Evolutionary conservation across 2,113 vertebrate genomes (phyloP), one percentile per base, ranked within the genome.

Genomic region (Prinia subflava): DNA sequence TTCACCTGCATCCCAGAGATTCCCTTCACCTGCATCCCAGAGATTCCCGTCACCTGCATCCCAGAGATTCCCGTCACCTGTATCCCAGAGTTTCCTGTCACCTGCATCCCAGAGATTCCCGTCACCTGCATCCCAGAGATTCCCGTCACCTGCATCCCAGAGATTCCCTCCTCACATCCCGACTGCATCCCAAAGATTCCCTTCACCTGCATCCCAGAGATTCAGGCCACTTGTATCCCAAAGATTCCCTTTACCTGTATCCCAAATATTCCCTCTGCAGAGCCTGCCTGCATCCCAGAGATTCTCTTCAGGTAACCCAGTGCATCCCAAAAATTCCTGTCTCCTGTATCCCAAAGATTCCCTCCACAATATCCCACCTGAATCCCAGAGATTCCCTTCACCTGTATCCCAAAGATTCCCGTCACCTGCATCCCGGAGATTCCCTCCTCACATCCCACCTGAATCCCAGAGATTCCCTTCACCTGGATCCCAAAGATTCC

Each of bases 71-170:
- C 39, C 5, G 11, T 42, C 42, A 42, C 18, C 5, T 28, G 10
- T 1, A 74, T 15, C 70, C 39, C 70, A 44, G 0, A n/a, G 13
- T n/a, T 28, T 28, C 10, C 41, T 3, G 0, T 30, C 37, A 27
- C 9, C 12, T 8, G 5, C 2, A 47, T 18, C 71, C 71, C 8
- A 35, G 0, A 42, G 6, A 42, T 41, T 41, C 11, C 33, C 17
- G 15, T 23, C 23, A 23, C 23, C 4, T 33, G 3, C 0, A 55
- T 14, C 50, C 70, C 52, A 53, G 7, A 18, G 28, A 53, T 53
- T 18, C 50, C 27, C 27, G 14, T 11, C 46, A 47, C 46, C 21
- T 47, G 9, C 1, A 55, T 19, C 44, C 59, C 59, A 28, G 2
- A 19, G 17, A 39, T 41, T 13, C 63, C 31, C 23, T 17, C 39